These are phyloP conservation scores for Ectemnius cavifrons DNA, from an alignment of 2,888 invertebrate genomes.

Conservation along the genomic window DNA sequence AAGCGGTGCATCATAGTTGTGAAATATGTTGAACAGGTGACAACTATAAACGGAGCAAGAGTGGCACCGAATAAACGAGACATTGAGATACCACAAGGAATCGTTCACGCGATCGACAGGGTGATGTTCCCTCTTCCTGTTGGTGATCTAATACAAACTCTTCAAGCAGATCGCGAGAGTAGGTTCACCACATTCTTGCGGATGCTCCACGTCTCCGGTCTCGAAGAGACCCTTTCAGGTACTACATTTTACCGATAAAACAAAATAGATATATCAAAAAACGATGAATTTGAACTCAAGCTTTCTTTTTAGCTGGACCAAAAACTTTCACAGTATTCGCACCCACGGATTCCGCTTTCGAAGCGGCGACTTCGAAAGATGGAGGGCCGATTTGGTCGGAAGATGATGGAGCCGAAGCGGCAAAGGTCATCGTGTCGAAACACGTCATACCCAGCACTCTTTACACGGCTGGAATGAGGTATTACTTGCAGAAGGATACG, in stretches of 20 bases:
- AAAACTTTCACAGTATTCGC: conserved; percentile 93
- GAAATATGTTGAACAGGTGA: conserved; percentile 79
- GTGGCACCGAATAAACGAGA: conserved; percentile 90
- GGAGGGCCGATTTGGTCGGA: conserved; percentile 78
- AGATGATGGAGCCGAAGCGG: conserved; percentile 76
- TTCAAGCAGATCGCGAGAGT: conserved; percentile 90
- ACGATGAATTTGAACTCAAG: background rate
- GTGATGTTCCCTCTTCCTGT: conserved; percentile 95
- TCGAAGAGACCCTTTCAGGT: conserved; percentile 87
- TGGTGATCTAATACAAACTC: conserved; percentile 90
- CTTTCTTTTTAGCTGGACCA: conserved; percentile 80
- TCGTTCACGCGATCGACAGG: conserved; percentile 90
- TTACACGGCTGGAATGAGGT: conserved; percentile 92
- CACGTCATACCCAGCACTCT: conserved; percentile 89
- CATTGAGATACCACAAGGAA: conserved; percentile 90
- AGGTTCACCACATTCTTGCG: conserved; percentile 89
- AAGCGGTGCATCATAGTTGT: background rate
- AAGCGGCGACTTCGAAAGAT: conserved; percentile 79
- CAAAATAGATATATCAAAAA: background rate
- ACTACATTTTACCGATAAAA: conserved; percentile 49
- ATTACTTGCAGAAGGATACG: conserved; percentile 90
- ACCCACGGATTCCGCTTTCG: conserved; percentile 89
- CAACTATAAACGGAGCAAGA: conserved; percentile 91
- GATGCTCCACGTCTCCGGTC: conserved; percentile 87
- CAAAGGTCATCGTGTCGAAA: conserved; percentile 86